phyloP scores from a whole-genome alignment of 2,797 vertebrate species.

The Setipinna tenuifilis region DNA sequence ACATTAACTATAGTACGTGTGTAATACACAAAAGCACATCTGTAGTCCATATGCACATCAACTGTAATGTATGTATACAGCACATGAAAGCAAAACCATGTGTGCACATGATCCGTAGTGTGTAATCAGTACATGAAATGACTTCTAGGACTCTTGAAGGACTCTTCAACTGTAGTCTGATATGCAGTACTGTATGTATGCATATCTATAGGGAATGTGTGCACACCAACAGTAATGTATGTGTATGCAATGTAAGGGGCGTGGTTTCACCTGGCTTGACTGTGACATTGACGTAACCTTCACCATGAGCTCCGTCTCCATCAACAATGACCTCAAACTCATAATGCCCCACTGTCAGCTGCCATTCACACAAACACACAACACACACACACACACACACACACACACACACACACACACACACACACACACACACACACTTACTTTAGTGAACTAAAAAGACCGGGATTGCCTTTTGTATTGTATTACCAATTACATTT shows the following conservation, averaged over 20 bases:
- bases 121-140: no score
- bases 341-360: slow-evolving; percentile 95
- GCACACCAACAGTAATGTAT: not conserved
- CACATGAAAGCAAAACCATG: no score
- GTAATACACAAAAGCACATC: no score
- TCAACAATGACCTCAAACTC: slow-evolving; percentile 91
- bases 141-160: no score
- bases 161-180: no score
- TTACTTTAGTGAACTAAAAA: not conserved
- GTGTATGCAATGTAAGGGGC: not conserved
- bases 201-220: no score
- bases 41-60: no score
- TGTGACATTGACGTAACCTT: slow-evolving; percentile 94
- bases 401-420: slow-evolving; percentile 15
- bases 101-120: no score
- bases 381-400: not conserved
- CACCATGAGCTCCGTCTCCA: slow-evolving; percentile 82
- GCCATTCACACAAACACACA: slow-evolving; percentile 37
- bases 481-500: no score
- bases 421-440: slow-evolving; percentile 3
- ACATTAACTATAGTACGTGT: not conserved
- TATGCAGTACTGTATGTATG: no score
- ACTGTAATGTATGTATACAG: no score
- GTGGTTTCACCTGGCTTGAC: slow-evolving; percentile 87
- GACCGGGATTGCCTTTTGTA: not conserved